phyloP scores from a whole-genome alignment of 2,113 vertebrate species.

The Macquaria australasica region DNA sequence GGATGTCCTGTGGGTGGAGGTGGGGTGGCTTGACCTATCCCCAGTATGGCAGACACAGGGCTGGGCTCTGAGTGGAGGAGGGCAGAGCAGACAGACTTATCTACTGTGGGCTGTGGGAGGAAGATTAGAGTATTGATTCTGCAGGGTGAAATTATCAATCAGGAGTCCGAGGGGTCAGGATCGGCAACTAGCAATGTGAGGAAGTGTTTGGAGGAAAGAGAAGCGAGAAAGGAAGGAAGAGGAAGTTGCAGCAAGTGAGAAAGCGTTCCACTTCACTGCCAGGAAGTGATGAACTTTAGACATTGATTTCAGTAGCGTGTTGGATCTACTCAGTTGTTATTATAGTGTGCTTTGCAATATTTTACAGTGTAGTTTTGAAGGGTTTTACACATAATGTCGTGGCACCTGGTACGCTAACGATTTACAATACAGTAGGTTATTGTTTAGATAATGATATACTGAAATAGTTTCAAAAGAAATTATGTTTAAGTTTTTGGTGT shows the following conservation, averaged over 20 bases:
- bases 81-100: conserved; percentile 39
- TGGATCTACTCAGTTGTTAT: background rate
- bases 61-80: conserved; percentile 3
- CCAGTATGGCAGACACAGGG: conserved; percentile 13
- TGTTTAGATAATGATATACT: background rate
- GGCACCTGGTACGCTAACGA: background rate
- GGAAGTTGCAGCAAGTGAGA: background rate
- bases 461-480: background rate
- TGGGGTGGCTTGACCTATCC: conserved; percentile 26
- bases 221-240: conserved; percentile 1
- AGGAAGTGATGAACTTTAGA: background rate
- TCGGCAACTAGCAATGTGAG: conserved; percentile 19
- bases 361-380: background rate
- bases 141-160: conserved; percentile 70
- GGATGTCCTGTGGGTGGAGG: conserved; percentile 2
- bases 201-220: conserved; percentile 43
- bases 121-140: conserved; percentile 78
- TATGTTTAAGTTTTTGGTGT: background rate
- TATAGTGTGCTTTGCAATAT: background rate
- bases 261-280: background rate
- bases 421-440: background rate
- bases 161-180: conserved; percentile 35
- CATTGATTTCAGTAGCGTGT: background rate
- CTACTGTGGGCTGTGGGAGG: conserved; percentile 41
- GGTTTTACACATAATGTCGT: background rate